Evolutionary conservation across 2,888 invertebrate genomes (phyloP).

Genomic region (Drosophila cracens): DNA sequence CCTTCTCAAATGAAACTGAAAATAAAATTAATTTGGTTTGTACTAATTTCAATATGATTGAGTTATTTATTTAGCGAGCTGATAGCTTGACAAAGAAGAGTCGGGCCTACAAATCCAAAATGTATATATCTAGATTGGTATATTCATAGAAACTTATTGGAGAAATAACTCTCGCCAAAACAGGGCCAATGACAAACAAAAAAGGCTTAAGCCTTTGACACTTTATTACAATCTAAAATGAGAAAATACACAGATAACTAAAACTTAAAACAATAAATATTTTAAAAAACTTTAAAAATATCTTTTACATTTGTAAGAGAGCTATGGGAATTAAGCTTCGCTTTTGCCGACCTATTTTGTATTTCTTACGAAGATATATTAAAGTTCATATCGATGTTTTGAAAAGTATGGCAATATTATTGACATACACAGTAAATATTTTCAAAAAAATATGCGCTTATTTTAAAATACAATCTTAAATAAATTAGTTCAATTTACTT

Average conservation of each 20-base stretch:
- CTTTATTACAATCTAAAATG: background rate
- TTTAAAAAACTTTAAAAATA: background rate
- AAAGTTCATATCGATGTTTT: background rate
- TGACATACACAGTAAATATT: background rate
- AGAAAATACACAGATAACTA: background rate
- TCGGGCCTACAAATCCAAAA: background rate
- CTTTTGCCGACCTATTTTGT: fast-evolving
- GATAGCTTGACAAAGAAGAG: background rate
- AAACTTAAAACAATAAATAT: background rate
- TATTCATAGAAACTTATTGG: background rate
- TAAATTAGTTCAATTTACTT: background rate
- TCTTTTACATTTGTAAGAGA: background rate
- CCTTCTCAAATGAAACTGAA: background rate
- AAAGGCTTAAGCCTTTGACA: background rate
- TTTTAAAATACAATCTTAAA: background rate
- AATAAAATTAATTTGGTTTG: background rate
- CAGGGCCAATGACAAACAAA: background rate
- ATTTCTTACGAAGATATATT: background rate
- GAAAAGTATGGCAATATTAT: background rate
- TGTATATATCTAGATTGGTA: background rate
- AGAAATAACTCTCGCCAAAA: background rate
- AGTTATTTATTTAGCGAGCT: background rate
- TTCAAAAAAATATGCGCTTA: background rate
- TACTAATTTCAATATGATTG: background rate
- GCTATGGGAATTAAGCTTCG: background rate